Evolutionary conservation across 2,888 invertebrate genomes (phyloP).

Genomic region (Oasisia sp.): DNA sequence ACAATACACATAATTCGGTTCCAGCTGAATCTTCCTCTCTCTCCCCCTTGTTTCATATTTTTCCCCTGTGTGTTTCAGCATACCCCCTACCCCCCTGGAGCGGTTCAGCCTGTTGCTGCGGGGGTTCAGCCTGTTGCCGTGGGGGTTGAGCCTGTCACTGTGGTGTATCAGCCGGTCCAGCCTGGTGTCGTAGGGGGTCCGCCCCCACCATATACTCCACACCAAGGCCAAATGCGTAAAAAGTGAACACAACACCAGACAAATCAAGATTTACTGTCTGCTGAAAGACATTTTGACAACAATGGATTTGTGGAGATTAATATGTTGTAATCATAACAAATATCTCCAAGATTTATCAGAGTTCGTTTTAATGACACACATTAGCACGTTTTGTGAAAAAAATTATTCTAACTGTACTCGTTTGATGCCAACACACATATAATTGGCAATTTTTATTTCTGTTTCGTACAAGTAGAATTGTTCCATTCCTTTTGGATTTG

Average conservation of each 20-base stretch:
- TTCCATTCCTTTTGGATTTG: no score
- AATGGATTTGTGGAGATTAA: not conserved
- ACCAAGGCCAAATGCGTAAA: not conserved
- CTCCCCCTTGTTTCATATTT: not conserved
- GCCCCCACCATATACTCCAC: not conserved
- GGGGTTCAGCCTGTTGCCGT: not conserved
- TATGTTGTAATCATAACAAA: not conserved
- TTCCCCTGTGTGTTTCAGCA: not conserved
- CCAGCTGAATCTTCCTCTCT: not conserved
- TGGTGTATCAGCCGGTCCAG: not conserved
- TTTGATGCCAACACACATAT: not conserved
- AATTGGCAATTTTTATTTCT: no score
- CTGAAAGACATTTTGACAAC: not conserved
- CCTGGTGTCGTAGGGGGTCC: not conserved
- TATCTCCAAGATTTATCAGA: not conserved
- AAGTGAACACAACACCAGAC: not conserved
- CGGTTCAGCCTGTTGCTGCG: not conserved
- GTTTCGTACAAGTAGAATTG: no score
- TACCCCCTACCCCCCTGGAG: not conserved
- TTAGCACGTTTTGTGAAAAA: no score
- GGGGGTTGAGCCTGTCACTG: not conserved
- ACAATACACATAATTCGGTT: not conserved
- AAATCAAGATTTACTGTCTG: not conserved
- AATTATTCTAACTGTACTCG: no score
- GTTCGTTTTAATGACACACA: not conserved